Percentiles rank a stretch among this genome's conserved stretches.
These are phyloP conservation scores for Andrena flavipes DNA, from an alignment of 2,888 invertebrate species.

Conservation along the genomic window DNA sequence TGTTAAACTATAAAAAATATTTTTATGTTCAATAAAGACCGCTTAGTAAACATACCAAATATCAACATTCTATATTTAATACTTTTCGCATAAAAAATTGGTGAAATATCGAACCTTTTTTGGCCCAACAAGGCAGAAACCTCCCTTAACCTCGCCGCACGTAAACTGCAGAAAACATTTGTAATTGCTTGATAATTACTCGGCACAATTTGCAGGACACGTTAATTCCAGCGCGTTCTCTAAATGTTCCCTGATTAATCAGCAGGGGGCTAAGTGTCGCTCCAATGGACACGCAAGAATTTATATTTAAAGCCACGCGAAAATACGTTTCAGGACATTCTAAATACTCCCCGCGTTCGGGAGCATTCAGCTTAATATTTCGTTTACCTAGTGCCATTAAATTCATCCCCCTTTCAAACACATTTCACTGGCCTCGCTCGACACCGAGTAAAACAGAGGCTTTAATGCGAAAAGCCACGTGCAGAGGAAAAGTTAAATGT, in stretches of 20 bases:
- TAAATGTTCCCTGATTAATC: conserved; percentile 29
- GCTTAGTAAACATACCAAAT: no score
- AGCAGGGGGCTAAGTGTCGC: neutral
- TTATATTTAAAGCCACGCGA: neutral
- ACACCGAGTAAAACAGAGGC: neutral
- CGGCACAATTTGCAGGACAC: neutral
- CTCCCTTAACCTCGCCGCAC: conserved; percentile 1
- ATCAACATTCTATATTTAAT: no score
- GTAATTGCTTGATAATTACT: conserved; percentile 51
- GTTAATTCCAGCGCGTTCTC: conserved; percentile 5
- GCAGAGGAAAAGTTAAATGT: neutral
- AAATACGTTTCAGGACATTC: no score
- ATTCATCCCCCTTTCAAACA: neutral
- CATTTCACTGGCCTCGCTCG: neutral
- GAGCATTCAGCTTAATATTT: no score
- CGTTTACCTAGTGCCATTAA: neutral
- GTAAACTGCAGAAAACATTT: neutral
- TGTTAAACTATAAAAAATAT: no score
- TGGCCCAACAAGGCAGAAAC: no score
- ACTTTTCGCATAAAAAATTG: no score
- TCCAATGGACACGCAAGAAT: conserved; percentile 2
- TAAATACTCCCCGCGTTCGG: no score
- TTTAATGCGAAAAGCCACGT: neutral
- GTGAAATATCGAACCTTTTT: no score
- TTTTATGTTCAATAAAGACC: no score